Evolutionary conservation across 2,797 vertebrate genomes (phyloP), one percentile per base, ranked within the genome.

Genomic region (Calcarius lapponicus): DNA sequence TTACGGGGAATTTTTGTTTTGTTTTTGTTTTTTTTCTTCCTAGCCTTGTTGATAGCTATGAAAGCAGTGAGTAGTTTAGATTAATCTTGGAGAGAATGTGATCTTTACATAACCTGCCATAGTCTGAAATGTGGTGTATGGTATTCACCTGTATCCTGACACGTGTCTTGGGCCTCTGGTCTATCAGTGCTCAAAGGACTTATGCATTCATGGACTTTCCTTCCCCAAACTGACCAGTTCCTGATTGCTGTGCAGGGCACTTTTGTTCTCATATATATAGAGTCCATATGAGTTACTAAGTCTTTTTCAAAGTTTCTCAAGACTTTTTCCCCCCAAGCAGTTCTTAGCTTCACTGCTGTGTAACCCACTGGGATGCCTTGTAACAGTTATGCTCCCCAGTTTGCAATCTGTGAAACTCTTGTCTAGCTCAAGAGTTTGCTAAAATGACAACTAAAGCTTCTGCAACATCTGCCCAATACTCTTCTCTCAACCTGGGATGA

Each of bases 361-460:
- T 70, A 61, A 51, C 73, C 19, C 1, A 4, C 24, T 70, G 80
- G 9, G 45, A 19, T 75, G 25, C 32, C 31, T 62, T 57, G 5
- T 64, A 72, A 84, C 57, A 72, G 67, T 82, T 75, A 40, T 47
- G 11, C 31, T 71, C 34, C 17, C 62, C 17, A 58, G 48, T 94
- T 91, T 90, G 50, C 75, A 83, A 66, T 78, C 82, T 85, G 58
- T 73, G 70, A 89, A 85, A 40, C 26, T 86, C 61, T 73, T 90
- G 36, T 73, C 25, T 56, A 60, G 67, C 42, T 74, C 0, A 1
- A 54, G 60, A 84, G 34, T 88, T 80, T 88, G 79, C 85, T 80
- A 75, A 96, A 85, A 71, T 57, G 67, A 25, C 70, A 66, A 13
- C 50, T 66, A 58, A 93, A 93, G 60, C 45, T 86, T 86, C 71